Conservation (phyloP, 2,113 vertebrate species). For the Struthidea cinerea region DNA sequence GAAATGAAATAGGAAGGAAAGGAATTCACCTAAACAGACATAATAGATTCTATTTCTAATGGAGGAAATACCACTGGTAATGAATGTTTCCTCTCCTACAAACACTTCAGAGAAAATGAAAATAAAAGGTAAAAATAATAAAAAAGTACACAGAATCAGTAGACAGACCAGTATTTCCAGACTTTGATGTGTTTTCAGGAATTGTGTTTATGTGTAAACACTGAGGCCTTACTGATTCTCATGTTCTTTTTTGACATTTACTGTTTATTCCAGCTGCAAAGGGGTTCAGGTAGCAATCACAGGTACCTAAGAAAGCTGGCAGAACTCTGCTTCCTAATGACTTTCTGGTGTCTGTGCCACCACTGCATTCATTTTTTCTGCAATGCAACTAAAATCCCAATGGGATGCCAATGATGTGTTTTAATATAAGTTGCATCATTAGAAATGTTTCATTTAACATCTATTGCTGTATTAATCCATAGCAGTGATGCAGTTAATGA, state of each 20-base stretch:
- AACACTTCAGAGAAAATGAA: background rate
- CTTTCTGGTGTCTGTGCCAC: background rate
- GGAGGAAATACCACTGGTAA: background rate
- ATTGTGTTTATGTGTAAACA: background rate
- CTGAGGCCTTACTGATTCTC: background rate
- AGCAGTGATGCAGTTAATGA: background rate
- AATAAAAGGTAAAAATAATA: background rate
- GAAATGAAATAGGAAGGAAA: background rate
- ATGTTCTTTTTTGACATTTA: background rate
- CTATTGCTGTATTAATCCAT: background rate
- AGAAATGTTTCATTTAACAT: background rate
- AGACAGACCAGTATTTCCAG: background rate
- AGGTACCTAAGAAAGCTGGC: background rate
- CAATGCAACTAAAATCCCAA: background rate
- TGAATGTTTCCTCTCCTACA: background rate
- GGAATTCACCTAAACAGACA: background rate
- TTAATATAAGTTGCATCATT: background rate
- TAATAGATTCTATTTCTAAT: background rate
- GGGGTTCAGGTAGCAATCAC: background rate
- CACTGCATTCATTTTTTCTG: background rate
- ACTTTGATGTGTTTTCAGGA: background rate
- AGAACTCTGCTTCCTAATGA: background rate
- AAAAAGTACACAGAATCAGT: background rate
- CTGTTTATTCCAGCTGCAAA: background rate
- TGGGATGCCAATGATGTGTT: background rate